Percentiles rank a stretch among this genome's conserved stretches.
These are phyloP conservation scores for Xanthorhoe spadicearia DNA, from an alignment of 2,888 invertebrate genomes.

Conservation along the genomic window DNA sequence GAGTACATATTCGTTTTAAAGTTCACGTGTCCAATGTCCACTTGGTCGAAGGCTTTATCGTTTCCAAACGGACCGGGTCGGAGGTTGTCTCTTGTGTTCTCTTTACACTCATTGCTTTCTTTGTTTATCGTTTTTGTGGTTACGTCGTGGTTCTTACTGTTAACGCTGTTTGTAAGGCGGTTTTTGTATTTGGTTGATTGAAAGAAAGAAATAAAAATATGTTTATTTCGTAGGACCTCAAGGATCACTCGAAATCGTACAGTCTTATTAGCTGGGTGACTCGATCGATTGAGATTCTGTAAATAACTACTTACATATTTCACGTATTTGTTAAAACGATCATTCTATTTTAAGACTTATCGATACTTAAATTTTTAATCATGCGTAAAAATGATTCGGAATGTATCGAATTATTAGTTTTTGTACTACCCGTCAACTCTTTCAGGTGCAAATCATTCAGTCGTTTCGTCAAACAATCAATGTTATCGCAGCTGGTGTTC, in stretches of 20 bases:
- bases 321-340: background rate
- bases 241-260: no score
- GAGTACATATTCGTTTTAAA: slow-evolving; percentile 8
- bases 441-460: slow-evolving; percentile 30
- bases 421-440: background rate
- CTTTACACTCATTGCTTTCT: slow-evolving; percentile 48
- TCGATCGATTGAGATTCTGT: no score
- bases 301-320: no score
- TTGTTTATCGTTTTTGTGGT: slow-evolving; percentile 59
- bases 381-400: no score
- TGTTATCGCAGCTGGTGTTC: slow-evolving; percentile 52
- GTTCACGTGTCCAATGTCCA: slow-evolving; percentile 18
- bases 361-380: no score
- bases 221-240: no score
- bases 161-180: slow-evolving; percentile 18
- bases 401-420: background rate
- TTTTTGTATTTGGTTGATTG: background rate
- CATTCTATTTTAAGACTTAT: no score
- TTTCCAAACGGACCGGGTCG: slow-evolving; percentile 58
- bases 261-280: no score
- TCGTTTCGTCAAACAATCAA: slow-evolving; percentile 38
- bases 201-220: no score
- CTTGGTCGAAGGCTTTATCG: slow-evolving; percentile 15
- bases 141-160: slow-evolving; percentile 34
- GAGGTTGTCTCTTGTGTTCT: slow-evolving; percentile 54